Percentiles rank a stretch among this genome's conserved stretches.
phyloP scores from a whole-genome alignment of 2,797 vertebrate genomes.

The Halcyon chelicuti region DNA sequence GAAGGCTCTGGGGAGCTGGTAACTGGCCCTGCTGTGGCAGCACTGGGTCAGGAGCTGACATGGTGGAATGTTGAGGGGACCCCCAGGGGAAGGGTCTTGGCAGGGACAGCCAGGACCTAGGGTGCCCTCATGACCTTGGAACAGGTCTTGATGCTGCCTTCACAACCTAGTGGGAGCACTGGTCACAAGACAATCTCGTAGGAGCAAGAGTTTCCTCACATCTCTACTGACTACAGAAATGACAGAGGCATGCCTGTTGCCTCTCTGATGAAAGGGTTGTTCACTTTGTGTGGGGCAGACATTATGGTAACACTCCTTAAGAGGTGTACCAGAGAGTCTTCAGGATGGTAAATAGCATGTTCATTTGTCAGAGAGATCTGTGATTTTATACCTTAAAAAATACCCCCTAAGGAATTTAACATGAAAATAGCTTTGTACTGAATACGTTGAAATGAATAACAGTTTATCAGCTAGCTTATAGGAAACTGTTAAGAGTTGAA shows the following conservation, averaged over 20 bases:
- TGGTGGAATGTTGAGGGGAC: accelerated
- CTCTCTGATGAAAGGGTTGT: neutral
- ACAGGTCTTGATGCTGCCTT: neutral
- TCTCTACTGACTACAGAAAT: neutral
- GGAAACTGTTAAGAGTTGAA: neutral
- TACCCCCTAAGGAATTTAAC: neutral
- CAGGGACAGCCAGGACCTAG: neutral
- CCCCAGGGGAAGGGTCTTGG: neutral
- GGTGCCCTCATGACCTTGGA: neutral
- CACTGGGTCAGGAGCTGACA: neutral
- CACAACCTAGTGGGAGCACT: neutral
- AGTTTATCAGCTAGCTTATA: neutral
- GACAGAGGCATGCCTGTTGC: accelerated
- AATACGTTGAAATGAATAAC: neutral
- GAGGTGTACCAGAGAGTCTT: neutral
- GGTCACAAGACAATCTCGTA: accelerated
- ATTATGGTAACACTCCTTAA: neutral
- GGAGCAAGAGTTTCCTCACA: neutral
- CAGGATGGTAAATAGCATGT: neutral
- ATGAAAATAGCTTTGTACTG: neutral
- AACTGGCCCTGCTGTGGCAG: accelerated
- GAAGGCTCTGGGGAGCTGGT: neutral
- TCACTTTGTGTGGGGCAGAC: neutral
- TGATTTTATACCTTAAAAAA: neutral
- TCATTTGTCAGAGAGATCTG: neutral